Conservation (phyloP, 2,888 invertebrate genomes). For the Julus scanicus region DNA sequence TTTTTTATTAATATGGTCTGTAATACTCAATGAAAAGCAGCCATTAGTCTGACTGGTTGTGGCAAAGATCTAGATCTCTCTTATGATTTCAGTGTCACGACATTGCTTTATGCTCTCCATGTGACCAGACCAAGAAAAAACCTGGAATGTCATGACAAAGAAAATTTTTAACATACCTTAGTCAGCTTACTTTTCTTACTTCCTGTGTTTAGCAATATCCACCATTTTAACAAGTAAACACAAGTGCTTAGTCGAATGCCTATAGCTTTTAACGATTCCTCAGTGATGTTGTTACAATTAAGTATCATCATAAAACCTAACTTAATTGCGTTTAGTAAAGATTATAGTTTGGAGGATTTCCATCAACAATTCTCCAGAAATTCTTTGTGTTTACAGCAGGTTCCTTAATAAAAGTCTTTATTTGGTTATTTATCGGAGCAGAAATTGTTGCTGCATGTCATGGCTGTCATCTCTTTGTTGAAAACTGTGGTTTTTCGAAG, state of each 20-base stretch:
- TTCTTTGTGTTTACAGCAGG: not conserved
- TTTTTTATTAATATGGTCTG: no score
- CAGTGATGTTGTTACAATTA: not conserved
- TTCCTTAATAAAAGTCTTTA: not conserved
- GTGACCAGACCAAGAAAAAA: not conserved
- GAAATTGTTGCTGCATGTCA: not conserved
- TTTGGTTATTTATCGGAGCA: not conserved
- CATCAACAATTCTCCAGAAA: not conserved
- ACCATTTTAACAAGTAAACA: no score
- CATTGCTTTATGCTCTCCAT: slow-evolving; percentile 2
- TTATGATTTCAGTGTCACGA: slow-evolving; percentile 24
- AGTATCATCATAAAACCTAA: not conserved
- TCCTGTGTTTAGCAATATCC: not conserved
- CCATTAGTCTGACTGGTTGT: not conserved
- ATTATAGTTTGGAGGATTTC: not conserved
- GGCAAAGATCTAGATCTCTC: not conserved
- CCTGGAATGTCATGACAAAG: not conserved
- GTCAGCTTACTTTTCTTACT: slow-evolving; percentile 6
- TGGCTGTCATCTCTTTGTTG: not conserved
- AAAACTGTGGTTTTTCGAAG: not conserved
- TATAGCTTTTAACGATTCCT: not conserved
- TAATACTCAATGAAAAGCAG: not conserved
- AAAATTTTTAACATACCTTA: not conserved
- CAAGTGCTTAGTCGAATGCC: not conserved
- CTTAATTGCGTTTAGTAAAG: not conserved